Evolutionary conservation across 2,888 invertebrate species (phyloP), one percentile per base, ranked within the genome.

Genomic region (Diarsia dahlii): DNA sequence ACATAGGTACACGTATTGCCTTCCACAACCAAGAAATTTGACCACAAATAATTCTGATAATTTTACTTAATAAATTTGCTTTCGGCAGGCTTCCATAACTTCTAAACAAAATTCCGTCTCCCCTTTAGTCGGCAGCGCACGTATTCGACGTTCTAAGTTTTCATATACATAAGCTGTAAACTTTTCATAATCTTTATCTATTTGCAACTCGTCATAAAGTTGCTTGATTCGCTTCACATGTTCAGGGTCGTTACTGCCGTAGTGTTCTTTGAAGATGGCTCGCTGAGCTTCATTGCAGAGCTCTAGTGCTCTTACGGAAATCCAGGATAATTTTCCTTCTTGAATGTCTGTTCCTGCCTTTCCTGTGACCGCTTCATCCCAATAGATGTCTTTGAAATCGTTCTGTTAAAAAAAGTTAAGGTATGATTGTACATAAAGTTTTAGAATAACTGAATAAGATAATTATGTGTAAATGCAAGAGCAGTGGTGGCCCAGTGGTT

Each of bases 321-420:
- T 94, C 99, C 99, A 99, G 0, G 98, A 97, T 93, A 99, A 99
- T 94, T 99, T 99, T 65, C 99, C 99, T 89, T 99, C 98, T 91
- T 98, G 97, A 87, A 99, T 99, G 90, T 99, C 99, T 0, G 97
- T 98, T 8, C 98, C 98, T 39, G 28, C 67, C 23, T 75, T 82
- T 12, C 81, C 82, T 0, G 74, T 34, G 8, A 18, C 60, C 1
- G 3, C 18, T 68, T 71, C 56, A 3, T 56, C 50, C 10, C 58
- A 80, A 34, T 65, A 82, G 1, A 74, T 39, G 39, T 84, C 81
- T 56, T 70, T 67, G 68, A 80, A 80, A 62, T 82, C 81, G 10
- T 82, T 82, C 81, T 82, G 23, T 9, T 34, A 45, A 78, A 70
- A 64, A 67, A 62, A 12, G 39, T 63, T 48, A 39, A 28, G 9